Evolutionary conservation across 1,140 invertebrate species (phyloP), one percentile per base, ranked within the genome.

Genomic region (Aphidius gifuensis): DNA sequence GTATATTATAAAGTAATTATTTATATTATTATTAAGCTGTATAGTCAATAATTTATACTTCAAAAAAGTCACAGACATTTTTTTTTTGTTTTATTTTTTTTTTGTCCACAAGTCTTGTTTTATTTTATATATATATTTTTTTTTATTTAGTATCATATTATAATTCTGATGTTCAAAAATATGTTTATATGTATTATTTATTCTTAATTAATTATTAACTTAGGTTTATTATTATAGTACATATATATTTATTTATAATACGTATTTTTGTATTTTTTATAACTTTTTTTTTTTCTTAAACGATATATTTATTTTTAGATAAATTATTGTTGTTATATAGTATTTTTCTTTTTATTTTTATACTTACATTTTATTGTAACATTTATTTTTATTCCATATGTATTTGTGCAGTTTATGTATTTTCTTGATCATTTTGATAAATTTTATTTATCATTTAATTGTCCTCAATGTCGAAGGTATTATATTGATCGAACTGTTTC

Each of bases 221-320:
- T 60, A 45, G 9, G 68, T 66, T 67, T 69, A 64, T 66, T 64
- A 61, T 60, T 62, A 61, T 70, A 69, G 64, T 59, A 71, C 68
- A 66, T 68, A 66, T 68, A 67, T 67, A 65, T 67, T 71, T 71
- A 67, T 68, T 69, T 60, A 68, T 71, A 70, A 68, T 66, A 65
- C 43, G 23, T 42, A 59, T 49, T 47, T 48, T 38, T 48, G 46
- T 59, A 49, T 23, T 32, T 32, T 61, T 44, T 39, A 38, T 53
- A 21, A 51, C 40, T 49, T 49, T n/a, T n/a, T 39, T 39, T 51
- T 59, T 61, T 32, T 64, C 16, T 45, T 56, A 42, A 59, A 58
- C 21, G 21, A 16, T 64, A 21, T 40, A 39, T 59, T 8, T 21
- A 50, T 55, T 8, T 40, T 61, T 46, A 42, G 55, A 32, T 54